Conservation (phyloP, 2,797 vertebrate genomes). For the Muraenolepis orangiensis region DNA sequence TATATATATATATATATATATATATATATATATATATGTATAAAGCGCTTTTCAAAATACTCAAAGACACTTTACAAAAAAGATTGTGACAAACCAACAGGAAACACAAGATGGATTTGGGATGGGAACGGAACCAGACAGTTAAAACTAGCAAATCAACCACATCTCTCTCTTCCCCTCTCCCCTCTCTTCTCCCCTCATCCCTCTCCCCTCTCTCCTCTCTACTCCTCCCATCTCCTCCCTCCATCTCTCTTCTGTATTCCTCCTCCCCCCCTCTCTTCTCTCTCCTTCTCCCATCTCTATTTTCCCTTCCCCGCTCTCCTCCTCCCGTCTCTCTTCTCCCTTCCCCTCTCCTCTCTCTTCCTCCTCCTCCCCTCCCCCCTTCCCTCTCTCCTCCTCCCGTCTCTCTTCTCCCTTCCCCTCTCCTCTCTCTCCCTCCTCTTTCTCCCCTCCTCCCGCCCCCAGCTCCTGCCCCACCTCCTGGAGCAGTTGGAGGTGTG, state of each 20-base stretch:
- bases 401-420: no score
- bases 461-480: slow-evolving; percentile 61
- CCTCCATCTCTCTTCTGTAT: no score
- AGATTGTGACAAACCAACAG: no score
- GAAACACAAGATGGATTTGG: no score
- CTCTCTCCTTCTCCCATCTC: neutral
- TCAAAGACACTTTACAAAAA: no score
- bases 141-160: no score
- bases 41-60: no score
- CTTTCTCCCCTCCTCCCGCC: neutral
- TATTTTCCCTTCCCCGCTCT: neutral
- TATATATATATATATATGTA: no score
- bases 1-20: no score
- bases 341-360: neutral
- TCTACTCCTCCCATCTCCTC: neutral
- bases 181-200: neutral
- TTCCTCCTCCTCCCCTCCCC: neutral
- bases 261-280: neutral
- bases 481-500: slow-evolving; percentile 80
- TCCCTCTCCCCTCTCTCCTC: neutral
- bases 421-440: neutral
- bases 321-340: neutral
- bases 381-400: neutral
- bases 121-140: no score
- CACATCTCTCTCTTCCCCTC: no score